Conservation (phyloP, 2,888 invertebrate species). For the Monochamus alternatus region DNA sequence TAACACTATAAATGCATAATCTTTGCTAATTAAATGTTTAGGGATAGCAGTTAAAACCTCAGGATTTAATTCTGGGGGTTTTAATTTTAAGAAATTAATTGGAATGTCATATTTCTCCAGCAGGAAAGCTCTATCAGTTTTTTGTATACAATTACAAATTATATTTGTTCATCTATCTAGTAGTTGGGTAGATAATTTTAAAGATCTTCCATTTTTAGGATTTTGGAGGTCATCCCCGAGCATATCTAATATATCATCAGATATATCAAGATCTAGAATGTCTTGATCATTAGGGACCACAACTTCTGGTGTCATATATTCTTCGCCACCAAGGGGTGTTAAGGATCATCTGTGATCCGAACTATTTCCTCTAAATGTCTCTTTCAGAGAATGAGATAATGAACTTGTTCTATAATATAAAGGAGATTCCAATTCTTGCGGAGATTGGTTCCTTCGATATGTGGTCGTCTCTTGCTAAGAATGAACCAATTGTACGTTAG, state of each 20-base stretch:
- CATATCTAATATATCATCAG: background rate
- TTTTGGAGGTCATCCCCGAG: background rate
- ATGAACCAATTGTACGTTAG: no score
- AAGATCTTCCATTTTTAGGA: background rate
- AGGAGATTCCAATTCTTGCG: no score
- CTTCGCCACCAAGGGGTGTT: background rate
- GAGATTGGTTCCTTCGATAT: no score
- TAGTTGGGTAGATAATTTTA: background rate
- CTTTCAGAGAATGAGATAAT: background rate
- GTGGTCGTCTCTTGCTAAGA: background rate
- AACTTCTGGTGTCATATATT: background rate
- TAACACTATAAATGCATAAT: background rate
- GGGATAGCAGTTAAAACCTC: background rate
- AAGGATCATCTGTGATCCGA: background rate
- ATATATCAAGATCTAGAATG: background rate
- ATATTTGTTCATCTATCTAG: background rate
- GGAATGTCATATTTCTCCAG: background rate
- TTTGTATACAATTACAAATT: background rate
- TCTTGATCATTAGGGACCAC: background rate
- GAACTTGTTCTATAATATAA: no score
- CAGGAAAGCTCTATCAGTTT: background rate
- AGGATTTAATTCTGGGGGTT: conserved; percentile 1
- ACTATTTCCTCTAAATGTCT: background rate
- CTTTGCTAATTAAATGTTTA: background rate
- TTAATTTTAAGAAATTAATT: background rate